Base-by-base conservation (phyloP, 2,888 invertebrate genomes). In the Steromphala cineraria region DNA sequence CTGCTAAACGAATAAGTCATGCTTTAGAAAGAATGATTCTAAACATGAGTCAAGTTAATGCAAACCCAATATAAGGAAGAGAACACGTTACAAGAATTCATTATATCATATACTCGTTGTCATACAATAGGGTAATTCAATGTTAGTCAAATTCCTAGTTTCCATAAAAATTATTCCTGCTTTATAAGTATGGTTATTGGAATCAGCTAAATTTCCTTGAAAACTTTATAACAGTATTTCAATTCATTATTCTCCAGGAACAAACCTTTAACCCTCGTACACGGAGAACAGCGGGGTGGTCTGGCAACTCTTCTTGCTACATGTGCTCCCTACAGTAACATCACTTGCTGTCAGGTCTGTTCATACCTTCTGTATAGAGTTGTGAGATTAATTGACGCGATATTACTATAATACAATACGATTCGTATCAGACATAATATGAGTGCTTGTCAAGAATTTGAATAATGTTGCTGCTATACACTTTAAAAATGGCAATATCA, bases 181-280 rank as follows among this genome's bases (percentile, higher is more conserved):
- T 67, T 67, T 76, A n/a, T 7, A 40, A 21, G 52, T 19, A 40
- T 10, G 15, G 40, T 15, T 10, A 8, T 46, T 46, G 5, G 46
- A 1, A 46, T 46, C 28, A 19, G 28, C 46, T 74, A 31, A 21
- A 31, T 56, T 28, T 62, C 24, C 52, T 78, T 80, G 13, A 55
- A 0, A 24, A 40, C 56, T 19, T 71, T 15, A 53, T 67, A 40
- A 21, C 15, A 21, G n/a, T 67, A 74, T 31, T 36, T 36, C 36
- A 36, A 79, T 28, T 15, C 7, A 17, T 53, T 10, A 78, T 21
- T 53, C 80, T 80, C 21, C 83, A 92, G 93, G 79, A 83, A 85
- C 0, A 89, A 90, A 81, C 92, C 93, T 8, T 80, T 97, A 75
- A 95, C 96, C 0, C 95, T 98, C 21, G 93, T 98, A 0, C 97